Percentiles rank a stretch among this genome's conserved stretches.
Evolutionary conservation across 1,140 invertebrate genomes (phyloP).

Genomic region (Drosophila tani): DNA sequence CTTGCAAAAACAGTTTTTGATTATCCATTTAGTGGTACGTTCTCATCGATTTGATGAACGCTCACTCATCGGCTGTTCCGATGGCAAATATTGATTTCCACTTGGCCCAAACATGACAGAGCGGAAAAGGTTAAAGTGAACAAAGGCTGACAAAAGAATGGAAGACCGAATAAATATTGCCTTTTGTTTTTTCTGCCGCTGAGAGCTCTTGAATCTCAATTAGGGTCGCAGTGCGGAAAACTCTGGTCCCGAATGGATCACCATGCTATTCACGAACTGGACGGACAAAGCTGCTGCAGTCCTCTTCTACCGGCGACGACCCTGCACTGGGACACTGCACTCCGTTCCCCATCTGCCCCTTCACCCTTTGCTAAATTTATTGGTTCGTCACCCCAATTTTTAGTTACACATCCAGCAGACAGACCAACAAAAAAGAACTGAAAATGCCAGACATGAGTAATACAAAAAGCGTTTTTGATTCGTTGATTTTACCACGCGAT

Average conservation of each 20-base stretch:
- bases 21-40: constrained; percentile 12
- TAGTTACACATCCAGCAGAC: constrained; percentile 52
- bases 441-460: constrained; percentile 49
- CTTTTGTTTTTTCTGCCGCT: constrained; percentile 31
- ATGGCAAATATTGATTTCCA: constrained; percentile 68
- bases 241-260: constrained; percentile 50
- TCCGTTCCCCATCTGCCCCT: constrained; percentile 33
- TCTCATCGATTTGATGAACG: constrained; percentile 23
- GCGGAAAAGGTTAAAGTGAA: constrained; percentile 42
- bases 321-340: constrained; percentile 70
- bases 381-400: constrained; percentile 70
- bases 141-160: constrained; percentile 47
- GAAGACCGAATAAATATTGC: constrained; percentile 50
- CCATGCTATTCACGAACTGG: constrained; percentile 38
- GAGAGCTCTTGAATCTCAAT: constrained; percentile 77
- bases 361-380: constrained; percentile 60
- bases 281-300: constrained; percentile 43
- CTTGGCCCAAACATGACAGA: constrained; percentile 48
- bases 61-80: constrained; percentile 1
- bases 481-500: constrained; percentile 64
- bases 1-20: constrained; percentile 8
- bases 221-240: constrained; percentile 54
- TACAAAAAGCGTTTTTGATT: constrained; percentile 48
- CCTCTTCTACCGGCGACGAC: constrained; percentile 27
- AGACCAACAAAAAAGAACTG: constrained; percentile 27